Base-by-base conservation (phyloP, 1,140 invertebrate genomes). In the Zaprionus davidi region DNA sequence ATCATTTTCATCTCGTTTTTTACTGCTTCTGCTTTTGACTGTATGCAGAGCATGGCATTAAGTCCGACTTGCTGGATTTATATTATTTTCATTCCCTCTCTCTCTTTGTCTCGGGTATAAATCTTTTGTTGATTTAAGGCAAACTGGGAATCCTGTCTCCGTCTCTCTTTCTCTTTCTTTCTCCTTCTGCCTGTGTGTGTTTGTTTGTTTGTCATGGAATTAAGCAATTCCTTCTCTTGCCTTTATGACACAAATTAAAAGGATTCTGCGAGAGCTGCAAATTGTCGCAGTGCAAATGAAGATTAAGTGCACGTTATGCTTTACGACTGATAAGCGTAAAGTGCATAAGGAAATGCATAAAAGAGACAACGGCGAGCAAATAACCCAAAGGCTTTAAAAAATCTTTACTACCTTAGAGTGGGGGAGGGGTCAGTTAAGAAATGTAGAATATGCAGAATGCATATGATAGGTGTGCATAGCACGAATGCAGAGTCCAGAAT, bases 91-190 rank as follows among this genome's bases (percentile, higher is more conserved):
- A 36, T 5, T 59, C 57, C 31, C 3, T 20, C 24, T 20, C 28
- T 31, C 66, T 44, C 24, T 20, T 7, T 51, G 11, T 44, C 67
- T 60, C 49, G 70, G 78, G 79, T 70, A 88, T 88, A 88, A 90
- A 88, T 88, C 85, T 84, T 78, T 82, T 81, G 85, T 85, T 88
- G 85, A 90, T 87, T 88, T 79, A 88, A 88, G 84, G 80, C 83
- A 88, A 53, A 53, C 58, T 62, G 66, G 28, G 24, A 53, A 70
- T 68, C 13, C 65, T 46, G 26, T 26, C 15, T 13, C 24, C 5
- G 2, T 46, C 41, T 46, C n/a, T 46, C 13, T 15, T 7, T 17
- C 41, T 46, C 0, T 36, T 6, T 17, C 41, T 44, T n/a, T 44
- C 6, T 9, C 2, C 5, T 7, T 44, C 13, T 46, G 13, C n/a